A percentile compares a stretch with the other conserved stretches of the same genome.
These are phyloP conservation scores for Alviniconcha marisindica DNA, from an alignment of 1,140 invertebrate genomes.

Conservation along the genomic window DNA sequence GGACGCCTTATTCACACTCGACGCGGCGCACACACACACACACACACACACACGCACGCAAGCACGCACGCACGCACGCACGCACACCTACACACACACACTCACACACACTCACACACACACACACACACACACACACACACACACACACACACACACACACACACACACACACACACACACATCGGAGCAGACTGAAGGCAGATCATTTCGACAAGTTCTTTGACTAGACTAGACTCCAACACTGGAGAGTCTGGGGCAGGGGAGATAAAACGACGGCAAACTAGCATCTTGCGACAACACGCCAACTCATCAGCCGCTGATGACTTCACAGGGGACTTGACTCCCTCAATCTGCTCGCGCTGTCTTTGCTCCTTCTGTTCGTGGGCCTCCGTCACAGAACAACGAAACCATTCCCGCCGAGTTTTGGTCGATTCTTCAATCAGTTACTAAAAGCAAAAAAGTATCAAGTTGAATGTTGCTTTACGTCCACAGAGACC, in stretches of 20 bases:
- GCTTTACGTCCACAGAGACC: too few relatives aligned
- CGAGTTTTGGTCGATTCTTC: too few relatives aligned
- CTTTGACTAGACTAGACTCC: neutral
- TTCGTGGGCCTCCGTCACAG: too few relatives aligned
- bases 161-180: neutral
- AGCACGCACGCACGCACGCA: too few relatives aligned
- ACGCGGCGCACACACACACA: too few relatives aligned
- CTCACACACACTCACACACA: too few relatives aligned
- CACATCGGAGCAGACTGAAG: neutral
- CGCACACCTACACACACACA: neutral
- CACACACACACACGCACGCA: too few relatives aligned
- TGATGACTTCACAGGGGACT: conserved; percentile 32
- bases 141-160: neutral
- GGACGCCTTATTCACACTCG: too few relatives aligned
- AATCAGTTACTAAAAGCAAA: too few relatives aligned
- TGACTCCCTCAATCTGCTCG: conserved; percentile 11
- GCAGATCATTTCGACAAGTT: neutral
- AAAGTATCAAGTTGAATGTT: too few relatives aligned
- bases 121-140: too few relatives aligned
- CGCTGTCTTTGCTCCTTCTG: neutral
- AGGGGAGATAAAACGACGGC: conserved; percentile 4
- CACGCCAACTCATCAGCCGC: conserved; percentile 11
- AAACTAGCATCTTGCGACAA: neutral
- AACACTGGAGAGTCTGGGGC: neutral
- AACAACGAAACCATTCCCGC: too few relatives aligned